Conservation (phyloP, 2,888 invertebrate genomes). For the Cacoxenus indagator region DNA sequence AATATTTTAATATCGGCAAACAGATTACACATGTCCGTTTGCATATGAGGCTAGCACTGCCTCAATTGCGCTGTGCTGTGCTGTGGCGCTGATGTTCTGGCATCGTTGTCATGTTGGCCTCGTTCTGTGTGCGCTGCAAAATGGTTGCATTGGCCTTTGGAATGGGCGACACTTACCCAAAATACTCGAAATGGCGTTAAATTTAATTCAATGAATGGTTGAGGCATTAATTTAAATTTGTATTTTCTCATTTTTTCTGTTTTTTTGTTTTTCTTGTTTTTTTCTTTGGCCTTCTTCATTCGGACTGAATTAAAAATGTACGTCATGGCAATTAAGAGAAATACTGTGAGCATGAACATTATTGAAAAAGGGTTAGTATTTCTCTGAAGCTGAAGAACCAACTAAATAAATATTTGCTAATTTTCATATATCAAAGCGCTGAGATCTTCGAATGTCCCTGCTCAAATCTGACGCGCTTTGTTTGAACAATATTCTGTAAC, state of each 20-base stretch:
- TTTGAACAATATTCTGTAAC: not conserved
- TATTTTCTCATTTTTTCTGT: not conserved
- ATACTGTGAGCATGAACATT: too few species aligned
- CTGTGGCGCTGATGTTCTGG: not conserved
- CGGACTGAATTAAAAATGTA: not conserved
- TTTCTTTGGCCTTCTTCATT: not conserved
- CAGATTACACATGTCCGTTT: conserved; percentile 55
- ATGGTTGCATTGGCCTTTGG: not conserved
- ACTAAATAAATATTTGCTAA: too few species aligned
- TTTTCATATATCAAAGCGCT: too few species aligned
- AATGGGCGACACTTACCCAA: conserved; percentile 6
- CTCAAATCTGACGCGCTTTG: too few species aligned
- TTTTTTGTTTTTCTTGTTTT: not conserved
- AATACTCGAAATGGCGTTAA: conserved; percentile 53
- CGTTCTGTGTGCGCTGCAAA: not conserved
- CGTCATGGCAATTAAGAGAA: too few species aligned
- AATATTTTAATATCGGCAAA: conserved; percentile 63
- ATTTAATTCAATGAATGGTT: conserved; percentile 60
- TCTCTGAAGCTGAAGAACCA: too few species aligned
- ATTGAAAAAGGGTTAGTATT: too few species aligned
- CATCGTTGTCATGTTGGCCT: too few species aligned
- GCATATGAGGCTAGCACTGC: not conserved
- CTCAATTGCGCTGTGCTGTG: not conserved
- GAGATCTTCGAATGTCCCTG: too few species aligned
- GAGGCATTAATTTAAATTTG: conserved; percentile 49